Conservation (phyloP, 2,113 vertebrate genomes). For the Oryzias woworae region DNA sequence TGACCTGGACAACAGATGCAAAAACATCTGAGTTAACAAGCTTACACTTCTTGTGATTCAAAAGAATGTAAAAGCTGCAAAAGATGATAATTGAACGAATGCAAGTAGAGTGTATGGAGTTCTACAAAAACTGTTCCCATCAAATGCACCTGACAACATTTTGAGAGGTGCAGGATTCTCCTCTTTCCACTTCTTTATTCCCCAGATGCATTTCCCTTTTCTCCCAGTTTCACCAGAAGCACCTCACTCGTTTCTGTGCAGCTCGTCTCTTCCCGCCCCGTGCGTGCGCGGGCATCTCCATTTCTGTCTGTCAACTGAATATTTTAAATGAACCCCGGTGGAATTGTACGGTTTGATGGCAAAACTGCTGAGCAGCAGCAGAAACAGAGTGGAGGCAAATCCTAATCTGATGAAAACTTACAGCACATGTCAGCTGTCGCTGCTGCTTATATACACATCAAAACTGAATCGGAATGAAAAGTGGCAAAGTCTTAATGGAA, state of each 20-base stretch:
- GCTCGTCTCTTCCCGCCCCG: not conserved
- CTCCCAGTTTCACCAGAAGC: not conserved
- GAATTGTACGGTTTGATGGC: slow-evolving; percentile 11
- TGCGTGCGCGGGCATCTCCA: slow-evolving; percentile 2
- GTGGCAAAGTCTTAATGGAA: not conserved
- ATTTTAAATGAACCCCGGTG: slow-evolving; percentile 38
- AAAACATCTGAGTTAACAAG: no score
- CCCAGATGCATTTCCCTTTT: slow-evolving; percentile 3
- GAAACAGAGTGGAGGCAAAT: slow-evolving; percentile 23
- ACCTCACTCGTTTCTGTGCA: slow-evolving; percentile 18
- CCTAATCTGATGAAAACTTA: slow-evolving; percentile 37
- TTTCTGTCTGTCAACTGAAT: slow-evolving; percentile 17
- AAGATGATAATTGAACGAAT: no score
- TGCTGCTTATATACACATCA: not conserved
- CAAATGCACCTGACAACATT: no score
- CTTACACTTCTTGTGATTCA: no score
- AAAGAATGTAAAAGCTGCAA: no score
- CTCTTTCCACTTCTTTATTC: not conserved
- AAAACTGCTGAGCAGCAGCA: slow-evolving; percentile 49
- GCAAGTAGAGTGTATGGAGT: no score
- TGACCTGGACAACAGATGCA: no score
- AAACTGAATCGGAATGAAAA: not conserved
- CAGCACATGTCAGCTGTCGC: slow-evolving; percentile 8
- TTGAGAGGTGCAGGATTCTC: not conserved
- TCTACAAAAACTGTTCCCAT: no score